Base-by-base conservation (phyloP, 2,888 invertebrate species). In the Amiota mariae region DNA sequence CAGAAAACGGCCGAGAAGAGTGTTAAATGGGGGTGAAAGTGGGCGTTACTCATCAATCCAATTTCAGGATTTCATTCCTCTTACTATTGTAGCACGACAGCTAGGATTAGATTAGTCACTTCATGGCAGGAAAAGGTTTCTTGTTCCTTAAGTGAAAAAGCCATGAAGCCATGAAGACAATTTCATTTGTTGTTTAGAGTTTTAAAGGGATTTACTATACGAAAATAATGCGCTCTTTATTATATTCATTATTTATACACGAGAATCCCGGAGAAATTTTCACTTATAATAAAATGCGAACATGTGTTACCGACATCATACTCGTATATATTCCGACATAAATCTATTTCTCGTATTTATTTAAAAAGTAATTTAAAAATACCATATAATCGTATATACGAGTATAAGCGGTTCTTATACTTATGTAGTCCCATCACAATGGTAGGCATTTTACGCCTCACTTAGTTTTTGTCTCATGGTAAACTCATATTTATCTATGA, bases 101-200 rank as follows among this genome's bases (percentile, higher is more conserved):
- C 67, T 51, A 79, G 81, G 84, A 81, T 84, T 82, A 82, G 79
- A 76, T 78, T 78, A 81, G 83, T 67, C 51, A 63, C 9, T 63
- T 36, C 24, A 10, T n/a, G 36, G 36, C 61, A 36, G 78, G 81
- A 77, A 76, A 79, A 79, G 75, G 77, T 73, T 80, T 79, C 76
- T 72, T 71, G 12, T 20, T 49, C 56, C 56, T 56, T 61, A 72
- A 72, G 47, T 77, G 80, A 78, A 84, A 79, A 80, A 79, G 77
- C 77, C 72, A 75, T 77, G 81, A 79, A 82, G 80, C 77, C 72
- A 75, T 77, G 81, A 79, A 82, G 80, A 81, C 82, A 82, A 82
- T 87, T 88, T 87, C 81, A 88, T 88, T 87, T 87, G 87, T 86
- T 86, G 85, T 86, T 87, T 83, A 82, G 84, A 80, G 87, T 85